Evolutionary conservation across 2,888 invertebrate genomes (phyloP), one percentile per base, ranked within the genome.

Genomic region (Hirtodrosophila confusa): DNA sequence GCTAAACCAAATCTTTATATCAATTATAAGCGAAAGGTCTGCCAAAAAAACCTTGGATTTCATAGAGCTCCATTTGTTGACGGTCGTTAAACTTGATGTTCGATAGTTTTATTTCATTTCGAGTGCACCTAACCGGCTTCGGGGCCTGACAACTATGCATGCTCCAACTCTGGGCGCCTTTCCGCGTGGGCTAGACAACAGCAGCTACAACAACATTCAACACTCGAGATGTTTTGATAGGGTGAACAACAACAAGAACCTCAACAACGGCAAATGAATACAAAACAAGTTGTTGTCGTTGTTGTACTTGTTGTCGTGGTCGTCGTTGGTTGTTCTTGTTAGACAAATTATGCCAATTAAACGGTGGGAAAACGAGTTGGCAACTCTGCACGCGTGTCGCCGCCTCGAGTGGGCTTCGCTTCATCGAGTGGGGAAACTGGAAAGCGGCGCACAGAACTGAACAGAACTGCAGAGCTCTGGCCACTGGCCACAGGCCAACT

Each of bases 301-400:
- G 49, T 41, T 43, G 36, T 37, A 10, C 48, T 51, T 53, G 66
- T 73, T 67, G 64, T 44, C 51, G 48, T 60, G 55, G 40, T 53
- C 36, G 17, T 35, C 9, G 50, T 48, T 44, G 58, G 56, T 56
- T 70, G 62, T 67, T 86, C 86, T 83, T 73, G 86, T 83, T 82
- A 82, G 88, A 84, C 83, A 88, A 84, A 88, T 86, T 83, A 88
- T 86, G 77, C 87, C 88, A 84, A 88, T 88, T 88, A 88, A 74
- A 74, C 69, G 77, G 88, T 84, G 83, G 86, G 83, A 86, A 83
- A 86, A 84, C 86, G 64, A 84, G 83, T 88, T 83, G 72, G 77
- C 67, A 73, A 67, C 66, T 75, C 79, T 85, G 79, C 75, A 82
- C 63, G 71, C 78, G 75, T 66, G 63, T 73, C 64, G 62, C 73